Conservation (phyloP, 1,140 invertebrate genomes). For the Drosophila jambulina region DNA sequence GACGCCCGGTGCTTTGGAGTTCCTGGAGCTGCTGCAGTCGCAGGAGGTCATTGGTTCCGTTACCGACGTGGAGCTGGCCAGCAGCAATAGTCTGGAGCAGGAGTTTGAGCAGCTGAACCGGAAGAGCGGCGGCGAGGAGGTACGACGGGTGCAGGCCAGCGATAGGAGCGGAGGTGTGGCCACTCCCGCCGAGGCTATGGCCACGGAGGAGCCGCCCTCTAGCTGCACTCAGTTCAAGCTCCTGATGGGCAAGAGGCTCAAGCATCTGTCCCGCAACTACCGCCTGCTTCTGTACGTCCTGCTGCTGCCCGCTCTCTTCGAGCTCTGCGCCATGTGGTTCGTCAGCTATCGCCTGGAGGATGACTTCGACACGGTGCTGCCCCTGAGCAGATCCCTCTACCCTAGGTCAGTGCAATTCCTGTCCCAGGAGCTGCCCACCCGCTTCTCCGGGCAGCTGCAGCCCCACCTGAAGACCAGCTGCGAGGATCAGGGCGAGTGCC, state of each 20-base stretch:
- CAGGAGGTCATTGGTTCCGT: conserved; percentile 45
- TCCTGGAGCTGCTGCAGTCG: conserved; percentile 59
- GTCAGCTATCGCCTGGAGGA: conserved; percentile 88
- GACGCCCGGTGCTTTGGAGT: conserved; percentile 46
- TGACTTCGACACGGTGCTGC: conserved; percentile 87
- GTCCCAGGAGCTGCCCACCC: conserved; percentile 78
- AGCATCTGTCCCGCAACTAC: conserved; percentile 88
- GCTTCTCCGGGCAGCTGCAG: conserved; percentile 55
- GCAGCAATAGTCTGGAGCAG: conserved; percentile 70
- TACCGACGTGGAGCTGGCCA: conserved; percentile 55
- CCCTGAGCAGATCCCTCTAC: conserved; percentile 86
- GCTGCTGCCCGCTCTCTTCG: conserved; percentile 88
- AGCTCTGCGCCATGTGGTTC: conserved; percentile 89
- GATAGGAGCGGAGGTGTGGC: conserved; percentile 22
- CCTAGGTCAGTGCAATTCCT: conserved; percentile 86
- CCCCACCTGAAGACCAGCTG: conserved; percentile 13
- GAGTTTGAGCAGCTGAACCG: conserved; percentile 71
- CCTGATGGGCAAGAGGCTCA: conserved; percentile 87
- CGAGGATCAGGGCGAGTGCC: conserved; percentile 35
- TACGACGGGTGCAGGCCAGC: not conserved
- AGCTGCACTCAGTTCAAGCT: conserved; percentile 47
- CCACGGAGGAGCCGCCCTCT: conserved; percentile 26
- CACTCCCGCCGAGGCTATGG: conserved; percentile 40
- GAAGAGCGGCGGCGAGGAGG: conserved; percentile 32
- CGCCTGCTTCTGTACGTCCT: conserved; percentile 87